These are phyloP conservation scores for Agrochola lota DNA, from an alignment of 2,888 invertebrate genomes.

Conservation along the genomic window DNA sequence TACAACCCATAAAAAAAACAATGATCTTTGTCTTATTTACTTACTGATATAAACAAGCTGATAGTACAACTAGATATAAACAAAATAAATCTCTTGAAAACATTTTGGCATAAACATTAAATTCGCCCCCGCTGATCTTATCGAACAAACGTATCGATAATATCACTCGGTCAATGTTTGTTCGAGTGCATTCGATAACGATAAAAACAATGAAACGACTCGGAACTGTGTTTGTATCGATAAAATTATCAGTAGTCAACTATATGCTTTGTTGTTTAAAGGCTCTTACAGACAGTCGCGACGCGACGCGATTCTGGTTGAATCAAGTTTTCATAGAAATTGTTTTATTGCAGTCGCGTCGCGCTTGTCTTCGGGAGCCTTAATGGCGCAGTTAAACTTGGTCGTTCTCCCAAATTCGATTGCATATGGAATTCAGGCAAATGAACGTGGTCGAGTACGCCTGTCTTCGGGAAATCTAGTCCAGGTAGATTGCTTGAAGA, in stretches of 20 bases:
- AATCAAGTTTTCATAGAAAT: too few species aligned
- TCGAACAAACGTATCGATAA: slow-evolving; percentile 47
- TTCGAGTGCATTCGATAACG: slow-evolving; percentile 63
- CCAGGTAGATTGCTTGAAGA: too few species aligned
- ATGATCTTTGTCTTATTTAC: slow-evolving; percentile 4
- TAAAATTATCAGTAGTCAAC: slow-evolving; percentile 38
- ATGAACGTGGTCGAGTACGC: too few species aligned
- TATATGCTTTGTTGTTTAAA: neutral
- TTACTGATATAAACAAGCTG: too few species aligned
- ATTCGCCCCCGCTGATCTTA: slow-evolving; percentile 32
- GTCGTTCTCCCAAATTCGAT: too few species aligned
- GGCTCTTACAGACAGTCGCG: too few species aligned
- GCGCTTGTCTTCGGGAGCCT: too few species aligned
- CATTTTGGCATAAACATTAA: slow-evolving; percentile 41
- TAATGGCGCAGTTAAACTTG: too few species aligned
- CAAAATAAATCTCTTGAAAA: slow-evolving; percentile 34
- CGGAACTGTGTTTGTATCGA: slow-evolving; percentile 28
- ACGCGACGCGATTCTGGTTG: too few species aligned
- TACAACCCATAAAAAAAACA: slow-evolving; percentile 5
- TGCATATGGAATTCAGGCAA: too few species aligned
- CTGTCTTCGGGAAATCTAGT: too few species aligned
- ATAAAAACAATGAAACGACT: slow-evolving; percentile 45
- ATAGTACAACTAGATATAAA: slow-evolving; percentile 21
- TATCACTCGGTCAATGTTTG: slow-evolving; percentile 48
- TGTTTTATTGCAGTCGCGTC: too few species aligned